These are phyloP conservation scores for Oscheius sp. DNA, from an alignment of 2,888 invertebrate species.

Conservation along the genomic window DNA sequence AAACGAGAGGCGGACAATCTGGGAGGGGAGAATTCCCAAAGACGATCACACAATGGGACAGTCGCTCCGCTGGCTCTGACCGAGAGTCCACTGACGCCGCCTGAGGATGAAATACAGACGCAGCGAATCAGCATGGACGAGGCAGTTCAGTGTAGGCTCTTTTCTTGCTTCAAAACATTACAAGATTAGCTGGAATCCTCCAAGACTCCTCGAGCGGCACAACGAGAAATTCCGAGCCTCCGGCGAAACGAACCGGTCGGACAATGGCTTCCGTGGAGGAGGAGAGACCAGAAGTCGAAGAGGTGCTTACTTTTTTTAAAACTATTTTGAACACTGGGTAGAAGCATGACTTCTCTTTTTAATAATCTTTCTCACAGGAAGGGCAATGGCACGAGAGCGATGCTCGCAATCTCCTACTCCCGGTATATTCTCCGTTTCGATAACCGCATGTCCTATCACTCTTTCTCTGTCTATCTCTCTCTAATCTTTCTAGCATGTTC, in stretches of 20 bases:
- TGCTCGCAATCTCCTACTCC: slow-evolving; percentile 33
- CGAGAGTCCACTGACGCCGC: slow-evolving; percentile 37
- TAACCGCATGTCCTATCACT: slow-evolving; percentile 15
- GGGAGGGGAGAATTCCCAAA: slow-evolving; percentile 18
- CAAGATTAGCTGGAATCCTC: slow-evolving; percentile 54
- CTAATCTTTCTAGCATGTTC: neutral
- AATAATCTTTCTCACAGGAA: slow-evolving; percentile 23
- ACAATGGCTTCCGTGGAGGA: slow-evolving; percentile 11
- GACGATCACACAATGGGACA: slow-evolving; percentile 13
- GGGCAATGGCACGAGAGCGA: slow-evolving; percentile 32
- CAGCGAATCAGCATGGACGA: slow-evolving; percentile 44
- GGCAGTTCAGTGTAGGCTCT: slow-evolving; percentile 54
- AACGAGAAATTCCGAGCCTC: neutral
- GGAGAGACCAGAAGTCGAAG: slow-evolving; percentile 23
- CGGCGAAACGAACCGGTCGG: slow-evolving; percentile 30
- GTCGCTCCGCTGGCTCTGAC: slow-evolving; percentile 43
- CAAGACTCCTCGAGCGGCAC: slow-evolving; percentile 41
- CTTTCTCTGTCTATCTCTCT: slow-evolving; percentile 9
- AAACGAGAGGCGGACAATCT: slow-evolving; percentile 50
- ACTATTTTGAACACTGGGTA: neutral
- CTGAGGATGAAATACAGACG: slow-evolving; percentile 13
- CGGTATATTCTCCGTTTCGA: slow-evolving; percentile 25
- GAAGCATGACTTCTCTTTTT: slow-evolving; percentile 19
- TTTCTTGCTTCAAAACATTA: neutral
- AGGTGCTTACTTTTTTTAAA: slow-evolving; percentile 31